phyloP scores from a whole-genome alignment of 2,113 vertebrate species.

The Labeo rohita region DNA sequence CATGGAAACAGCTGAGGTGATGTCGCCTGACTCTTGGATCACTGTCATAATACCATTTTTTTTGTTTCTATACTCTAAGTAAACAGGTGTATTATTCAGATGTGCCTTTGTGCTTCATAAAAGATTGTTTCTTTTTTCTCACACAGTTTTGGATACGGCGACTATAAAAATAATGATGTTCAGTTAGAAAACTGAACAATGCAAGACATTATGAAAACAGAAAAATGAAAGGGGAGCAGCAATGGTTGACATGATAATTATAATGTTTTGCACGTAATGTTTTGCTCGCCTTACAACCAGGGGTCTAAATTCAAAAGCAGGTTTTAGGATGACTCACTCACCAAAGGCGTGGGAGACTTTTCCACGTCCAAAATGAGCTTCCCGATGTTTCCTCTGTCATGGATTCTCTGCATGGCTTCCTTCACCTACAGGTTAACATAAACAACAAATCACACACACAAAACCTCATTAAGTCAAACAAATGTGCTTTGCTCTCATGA shows the following conservation, averaged over 20 bases:
- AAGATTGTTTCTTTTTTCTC: slow-evolving; percentile 2
- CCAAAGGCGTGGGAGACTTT: slow-evolving; percentile 95
- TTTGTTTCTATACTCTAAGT: background rate
- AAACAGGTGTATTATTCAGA: slow-evolving; percentile 30
- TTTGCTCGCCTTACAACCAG: background rate
- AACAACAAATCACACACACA: background rate
- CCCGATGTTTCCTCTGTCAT: slow-evolving; percentile 97
- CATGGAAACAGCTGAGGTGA: slow-evolving; percentile 60
- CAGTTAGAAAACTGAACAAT: background rate
- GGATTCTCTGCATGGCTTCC: slow-evolving; percentile 99
- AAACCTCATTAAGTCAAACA: background rate
- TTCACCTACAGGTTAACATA: slow-evolving; percentile 83
- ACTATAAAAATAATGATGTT: background rate
- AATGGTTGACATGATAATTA: background rate
- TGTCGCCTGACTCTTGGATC: slow-evolving; percentile 46
- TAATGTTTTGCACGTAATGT: background rate
- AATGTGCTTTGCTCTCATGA: background rate
- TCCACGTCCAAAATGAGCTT: slow-evolving; percentile 97
- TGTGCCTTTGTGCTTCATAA: background rate
- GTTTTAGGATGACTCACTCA: slow-evolving; percentile 66
- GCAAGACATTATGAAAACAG: background rate
- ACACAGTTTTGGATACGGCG: background rate
- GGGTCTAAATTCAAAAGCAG: background rate
- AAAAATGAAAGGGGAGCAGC: background rate
- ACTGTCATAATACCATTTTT: slow-evolving; percentile 35